A percentile compares a stretch with the other conserved stretches of the same genome.
These are phyloP conservation scores for Brachylomia viminalis DNA, from an alignment of 2,888 invertebrate species.

Conservation along the genomic window DNA sequence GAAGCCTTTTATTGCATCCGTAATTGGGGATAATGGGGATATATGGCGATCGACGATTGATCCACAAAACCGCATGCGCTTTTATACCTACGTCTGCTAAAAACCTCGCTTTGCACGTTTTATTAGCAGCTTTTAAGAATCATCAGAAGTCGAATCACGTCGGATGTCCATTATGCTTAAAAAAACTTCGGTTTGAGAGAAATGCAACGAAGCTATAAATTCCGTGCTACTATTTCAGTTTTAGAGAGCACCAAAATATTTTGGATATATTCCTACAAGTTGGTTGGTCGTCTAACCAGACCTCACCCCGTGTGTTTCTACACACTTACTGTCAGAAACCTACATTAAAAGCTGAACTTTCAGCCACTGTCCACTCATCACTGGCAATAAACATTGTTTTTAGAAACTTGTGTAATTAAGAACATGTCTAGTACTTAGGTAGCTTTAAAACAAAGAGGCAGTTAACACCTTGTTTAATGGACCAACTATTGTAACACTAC, in stretches of 20 bases:
- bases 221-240: neutral
- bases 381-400: conserved; percentile 39
- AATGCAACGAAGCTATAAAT: neutral
- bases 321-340: conserved; percentile 36
- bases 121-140: conserved; percentile 23
- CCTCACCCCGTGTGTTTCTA: conserved; percentile 35
- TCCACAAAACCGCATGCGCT: conserved; percentile 11
- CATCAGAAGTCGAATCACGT: neutral
- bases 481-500: conserved; percentile 13
- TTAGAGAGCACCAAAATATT: no score
- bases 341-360: conserved; percentile 49
- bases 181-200: neutral
- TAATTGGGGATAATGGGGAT: conserved; percentile 42
- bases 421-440: conserved; percentile 37
- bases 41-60: conserved; percentile 22
- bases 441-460: conserved; percentile 45
- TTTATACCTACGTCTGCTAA: conserved; percentile 2
- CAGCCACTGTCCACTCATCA: conserved; percentile 40
- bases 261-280: neutral
- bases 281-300: neutral
- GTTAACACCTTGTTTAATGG: conserved; percentile 36
- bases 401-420: conserved; percentile 45
- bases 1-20: conserved; percentile 39
- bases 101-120: conserved; percentile 22
- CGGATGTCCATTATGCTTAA: neutral